Evolutionary conservation across 2,797 vertebrate genomes (phyloP), one percentile per base, ranked within the genome.

Genomic region (Chiroxiphia lanceolata): DNA sequence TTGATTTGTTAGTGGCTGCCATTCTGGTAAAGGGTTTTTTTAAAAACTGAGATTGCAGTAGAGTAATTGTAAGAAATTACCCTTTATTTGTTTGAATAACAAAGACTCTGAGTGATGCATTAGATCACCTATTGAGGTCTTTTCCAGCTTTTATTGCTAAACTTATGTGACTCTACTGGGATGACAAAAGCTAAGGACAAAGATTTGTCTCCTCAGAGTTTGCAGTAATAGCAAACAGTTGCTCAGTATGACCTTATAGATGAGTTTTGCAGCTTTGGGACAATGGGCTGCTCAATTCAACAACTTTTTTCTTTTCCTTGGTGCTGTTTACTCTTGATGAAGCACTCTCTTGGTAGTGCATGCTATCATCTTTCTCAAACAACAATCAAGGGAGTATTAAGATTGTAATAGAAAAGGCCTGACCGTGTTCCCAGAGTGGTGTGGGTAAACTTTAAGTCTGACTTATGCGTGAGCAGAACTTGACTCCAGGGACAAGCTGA

Each of bases 61-160:
- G 57, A 78, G 31, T 63, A 82, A 89, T 89, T 78, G n/a, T 72
- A 76, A 86, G 63, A 94, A 96, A 96, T 94, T 82, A 54, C 21
- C 48, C 40, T 78, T 74, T 83, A 56, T 94, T 90, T 94, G 70
- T 91, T 93, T 89, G 74, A 82, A 84, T 87, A 90, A 72, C 69
- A 90, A 89, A 90, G 87, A 48, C 72, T 79, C 10, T 59, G 59
- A 36, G 47, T 15, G 3, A 93, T 78, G 47, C 26, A 72, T 84
- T 89, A 65, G 15, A 90, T 89, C 70, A 82, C 36, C 77, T 90
- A 44, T 22, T 82, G 74, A 76, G 26, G 33, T 59, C 53, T 95
- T 93, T 94, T 57, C 36, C 54, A 63, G 50, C 22, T 92, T 82
- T 15, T 79, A 72, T 92, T 90, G 94, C 83, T 82, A 59, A 87